Evolutionary conservation across 2,888 invertebrate genomes (phyloP), one percentile per base, ranked within the genome.

Genomic region (Clusia tigrina): DNA sequence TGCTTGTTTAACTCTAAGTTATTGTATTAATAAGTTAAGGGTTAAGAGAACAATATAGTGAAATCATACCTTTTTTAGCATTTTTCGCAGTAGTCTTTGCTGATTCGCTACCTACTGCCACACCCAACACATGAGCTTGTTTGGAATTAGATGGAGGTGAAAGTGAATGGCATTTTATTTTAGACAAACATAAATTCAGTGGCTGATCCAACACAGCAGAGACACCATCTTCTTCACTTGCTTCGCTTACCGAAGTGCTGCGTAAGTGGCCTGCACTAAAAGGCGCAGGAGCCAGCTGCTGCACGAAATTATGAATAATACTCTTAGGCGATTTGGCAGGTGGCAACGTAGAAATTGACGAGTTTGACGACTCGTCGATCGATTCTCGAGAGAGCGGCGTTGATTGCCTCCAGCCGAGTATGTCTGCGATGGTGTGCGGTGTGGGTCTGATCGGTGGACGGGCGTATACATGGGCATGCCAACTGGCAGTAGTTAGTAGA

Each of bases 401-500:
- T 2, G n/a, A 18, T 25, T 52, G 20, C 15, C 78, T 79, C 83
- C 89, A 85, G 22, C 94, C 94, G 73, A 96, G 86, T 70, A 96
- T 96, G 80, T 95, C 92, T 69, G 92, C 91, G 78, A 96, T 96
- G 46, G 90, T 89, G 83, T 95, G 94, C 2, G 95, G 92, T 1
- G 96, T 95, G 1, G 94, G 94, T 60, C 88, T 88, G 72, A 89
- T 90, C 10, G 93, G 93, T 12, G 93, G 90, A 73, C 90, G 90
- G 2, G 89, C 91, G 81, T 95, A 95, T 22, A 95, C 92, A 82
- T 95, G 95, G 37, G 94, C 92, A 85, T 95, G 95, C 95, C 95
- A 95, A 42, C 92, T 84, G 23, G 82, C 74, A 5, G 60, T 66
- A 24, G 69, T 37, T 15, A 55, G 18, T 9, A 10, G 1, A 12